Evolutionary conservation across 2,888 invertebrate species (phyloP).

Genomic region (Patella ulyssiponensis): DNA sequence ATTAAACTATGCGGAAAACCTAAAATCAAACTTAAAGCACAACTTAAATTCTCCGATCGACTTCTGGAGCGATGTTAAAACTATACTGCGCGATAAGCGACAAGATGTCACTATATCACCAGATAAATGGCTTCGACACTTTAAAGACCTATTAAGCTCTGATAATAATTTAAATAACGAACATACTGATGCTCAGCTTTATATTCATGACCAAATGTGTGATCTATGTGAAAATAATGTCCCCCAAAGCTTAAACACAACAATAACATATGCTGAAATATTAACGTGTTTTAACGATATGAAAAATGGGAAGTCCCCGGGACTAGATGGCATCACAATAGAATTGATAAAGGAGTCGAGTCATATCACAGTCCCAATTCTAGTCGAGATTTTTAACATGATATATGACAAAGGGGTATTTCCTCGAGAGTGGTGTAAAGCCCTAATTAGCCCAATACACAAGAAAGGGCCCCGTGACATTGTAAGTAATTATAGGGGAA

Average conservation of each 20-base stretch:
- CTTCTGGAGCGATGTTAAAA: not conserved
- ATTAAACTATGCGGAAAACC: not conserved
- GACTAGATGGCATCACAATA: too few species aligned
- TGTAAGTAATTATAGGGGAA: not conserved
- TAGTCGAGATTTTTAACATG: too few species aligned
- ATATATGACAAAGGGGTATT: too few species aligned
- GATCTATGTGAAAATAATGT: not conserved
- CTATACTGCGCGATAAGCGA: not conserved
- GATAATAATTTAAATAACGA: not conserved
- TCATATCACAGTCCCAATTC: too few species aligned
- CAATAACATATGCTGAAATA: not conserved
- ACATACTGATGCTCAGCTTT: not conserved
- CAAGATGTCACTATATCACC: not conserved
- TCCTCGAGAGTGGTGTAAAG: not conserved
- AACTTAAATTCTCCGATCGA: not conserved
- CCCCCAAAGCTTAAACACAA: not conserved
- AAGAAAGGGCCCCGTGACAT: not conserved
- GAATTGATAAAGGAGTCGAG: too few species aligned
- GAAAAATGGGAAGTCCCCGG: too few species aligned
- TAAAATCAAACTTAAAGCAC: not conserved
- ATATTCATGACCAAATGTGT: not conserved
- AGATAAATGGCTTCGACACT: constrained; percentile 3
- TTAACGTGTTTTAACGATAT: not conserved
- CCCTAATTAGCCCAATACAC: not conserved
- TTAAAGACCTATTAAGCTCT: not conserved